Evolutionary conservation across 2,113 vertebrate genomes (phyloP), one percentile per base, ranked within the genome.

Genomic region (Laticauda laticaudata): DNA sequence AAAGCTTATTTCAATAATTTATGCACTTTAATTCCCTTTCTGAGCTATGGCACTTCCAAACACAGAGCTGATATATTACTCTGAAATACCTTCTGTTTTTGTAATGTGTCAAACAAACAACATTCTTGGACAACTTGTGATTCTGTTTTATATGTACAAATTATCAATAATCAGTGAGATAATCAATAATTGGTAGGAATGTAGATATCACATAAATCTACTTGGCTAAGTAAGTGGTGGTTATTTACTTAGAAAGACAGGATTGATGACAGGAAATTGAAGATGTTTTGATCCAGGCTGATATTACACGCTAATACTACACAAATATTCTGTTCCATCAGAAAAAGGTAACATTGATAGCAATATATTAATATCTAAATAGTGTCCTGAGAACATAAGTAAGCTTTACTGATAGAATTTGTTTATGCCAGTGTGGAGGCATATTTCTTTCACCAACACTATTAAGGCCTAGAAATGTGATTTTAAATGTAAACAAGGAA

Each of bases 21-120:
- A 93, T 90, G 87, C 29, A 90, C 56, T n/a, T 90, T 89, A 92
- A 92, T 92, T 89, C 87, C 87, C 75, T 93, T 86, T 93, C 43
- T 39, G 61, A 81, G 88, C 43, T 64, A 18, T 86, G 75, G 69
- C 29, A 61, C 88, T 90, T 61, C 7, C 92, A 11, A 86, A 51
- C 75, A 59, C 43, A 55, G 4, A 56, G 61, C 34, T 55, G 48
- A 23, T 55, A 39, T 53, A 53, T 29, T 51, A 86, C 29, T 90
- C 43, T 86, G 29, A 90, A 86, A 39, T 24, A 12, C 34, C 34
- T 92, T 55, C 43, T 57, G 18, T 15, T 59, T 86, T 61, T 61
- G 43, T 8, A 18, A 29, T 59, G 54, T 55, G 12, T 54, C 53
- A 92, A 85, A 85, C 69, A 92, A n/a, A 53, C 64, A 89, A 39